Percentiles rank a stretch among this genome's conserved stretches.
These are phyloP conservation scores for Oasisia sp. DNA, from an alignment of 2,888 invertebrate species.

Conservation along the genomic window DNA sequence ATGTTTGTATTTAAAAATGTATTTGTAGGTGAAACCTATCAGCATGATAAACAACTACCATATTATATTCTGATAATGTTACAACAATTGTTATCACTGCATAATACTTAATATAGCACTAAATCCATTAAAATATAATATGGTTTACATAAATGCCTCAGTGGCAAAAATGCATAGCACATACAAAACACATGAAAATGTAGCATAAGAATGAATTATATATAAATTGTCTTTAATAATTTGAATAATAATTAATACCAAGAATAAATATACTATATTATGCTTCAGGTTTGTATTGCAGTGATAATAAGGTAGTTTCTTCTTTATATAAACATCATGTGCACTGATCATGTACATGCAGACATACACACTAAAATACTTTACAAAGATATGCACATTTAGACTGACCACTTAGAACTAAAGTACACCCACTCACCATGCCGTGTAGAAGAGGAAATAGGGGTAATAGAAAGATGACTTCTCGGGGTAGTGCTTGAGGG, in stretches of 20 bases:
- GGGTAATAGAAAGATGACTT: conserved; percentile 86
- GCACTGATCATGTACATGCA: not conserved
- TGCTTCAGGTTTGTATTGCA: too few relatives aligned
- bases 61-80: not conserved
- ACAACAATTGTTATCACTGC: not conserved
- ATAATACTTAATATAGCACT: not conserved
- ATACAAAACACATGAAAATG: not conserved
- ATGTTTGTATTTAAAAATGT: not conserved
- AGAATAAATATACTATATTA: too few relatives aligned
- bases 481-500: conserved; percentile 84
- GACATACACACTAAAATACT: not conserved
- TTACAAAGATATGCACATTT: not conserved
- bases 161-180: not conserved
- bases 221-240: too few relatives aligned
- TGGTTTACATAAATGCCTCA: not conserved
- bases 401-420: not conserved
- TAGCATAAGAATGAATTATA: not conserved
- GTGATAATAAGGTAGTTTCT: too few relatives aligned
- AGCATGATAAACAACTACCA: not conserved
- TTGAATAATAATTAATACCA: too few relatives aligned
- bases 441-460: conserved; percentile 82
- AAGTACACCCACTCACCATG: conserved; percentile 73
- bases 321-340: not conserved
- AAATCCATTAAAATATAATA: not conserved
- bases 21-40: not conserved